A percentile compares a stretch with the other conserved stretches of the same genome.
Conservation (phyloP, 2,113 vertebrate species). For the Gymnarchus niloticus region DNA sequence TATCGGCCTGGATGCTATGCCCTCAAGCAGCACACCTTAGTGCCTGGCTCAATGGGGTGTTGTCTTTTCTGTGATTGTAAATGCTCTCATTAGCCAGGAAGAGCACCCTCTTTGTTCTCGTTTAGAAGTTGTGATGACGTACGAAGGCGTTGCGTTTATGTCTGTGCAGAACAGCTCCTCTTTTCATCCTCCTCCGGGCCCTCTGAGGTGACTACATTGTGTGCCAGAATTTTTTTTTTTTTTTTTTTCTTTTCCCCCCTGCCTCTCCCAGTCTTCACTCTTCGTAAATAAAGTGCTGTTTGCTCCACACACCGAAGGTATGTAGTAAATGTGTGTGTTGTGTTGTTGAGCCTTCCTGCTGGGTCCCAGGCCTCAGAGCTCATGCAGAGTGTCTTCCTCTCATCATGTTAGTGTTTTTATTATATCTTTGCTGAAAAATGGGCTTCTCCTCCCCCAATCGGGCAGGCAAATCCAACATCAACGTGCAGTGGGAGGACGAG, state of each 20-base stretch:
- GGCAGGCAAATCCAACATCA: slow-evolving; percentile 86
- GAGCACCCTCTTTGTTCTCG: slow-evolving; percentile 23
- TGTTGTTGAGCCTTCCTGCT: too few relatives aligned
- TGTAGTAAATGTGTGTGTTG: too few relatives aligned
- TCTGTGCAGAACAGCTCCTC: not conserved
- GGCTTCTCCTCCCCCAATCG: not conserved
- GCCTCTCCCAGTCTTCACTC: not conserved
- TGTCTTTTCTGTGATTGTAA: slow-evolving; percentile 36
- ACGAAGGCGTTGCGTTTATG: slow-evolving; percentile 6
- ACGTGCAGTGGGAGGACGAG: slow-evolving; percentile 92
- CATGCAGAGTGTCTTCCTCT: too few relatives aligned
- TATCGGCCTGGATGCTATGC: slow-evolving; percentile 44
- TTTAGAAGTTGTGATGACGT: slow-evolving; percentile 23
- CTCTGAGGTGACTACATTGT: not conserved
- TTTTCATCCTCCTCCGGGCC: not conserved
- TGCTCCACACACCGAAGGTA: not conserved
- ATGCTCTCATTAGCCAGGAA: slow-evolving; percentile 28
- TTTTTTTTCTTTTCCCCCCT: not conserved
- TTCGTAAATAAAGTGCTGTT: not conserved
- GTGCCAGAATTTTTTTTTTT: not conserved
- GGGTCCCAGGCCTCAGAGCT: too few relatives aligned
- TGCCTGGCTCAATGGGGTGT: slow-evolving; percentile 35
- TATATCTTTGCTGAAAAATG: not conserved
- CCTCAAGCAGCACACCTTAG: slow-evolving; percentile 38
- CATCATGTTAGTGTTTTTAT: not conserved